These are phyloP conservation scores for Sardinella longiceps DNA, from an alignment of 2,797 vertebrate genomes.

Conservation along the genomic window DNA sequence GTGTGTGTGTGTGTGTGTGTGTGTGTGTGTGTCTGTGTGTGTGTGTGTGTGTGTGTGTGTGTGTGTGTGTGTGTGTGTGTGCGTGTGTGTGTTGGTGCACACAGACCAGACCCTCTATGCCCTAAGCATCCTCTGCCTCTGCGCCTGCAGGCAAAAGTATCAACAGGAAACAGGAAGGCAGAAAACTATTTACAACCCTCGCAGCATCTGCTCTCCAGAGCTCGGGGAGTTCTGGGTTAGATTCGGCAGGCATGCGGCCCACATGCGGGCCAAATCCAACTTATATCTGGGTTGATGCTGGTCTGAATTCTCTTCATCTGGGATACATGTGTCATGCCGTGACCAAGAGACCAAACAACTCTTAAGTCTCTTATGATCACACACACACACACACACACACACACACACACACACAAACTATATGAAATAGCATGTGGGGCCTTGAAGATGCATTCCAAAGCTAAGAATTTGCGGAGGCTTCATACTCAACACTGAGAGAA, in stretches of 20 bases:
- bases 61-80: slow-evolving; percentile 13
- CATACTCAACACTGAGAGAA: not conserved
- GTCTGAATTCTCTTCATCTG: not conserved
- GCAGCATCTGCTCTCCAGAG: slow-evolving; percentile 35
- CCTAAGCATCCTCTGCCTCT: not conserved
- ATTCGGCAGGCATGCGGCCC: not conserved
- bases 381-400: not conserved
- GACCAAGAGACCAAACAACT: not conserved
- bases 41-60: slow-evolving; percentile 1
- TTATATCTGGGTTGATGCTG: not conserved
- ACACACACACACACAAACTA: not conserved
- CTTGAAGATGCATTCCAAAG: not conserved
- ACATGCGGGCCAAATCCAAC: not conserved
- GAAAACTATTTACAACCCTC: slow-evolving; percentile 48
- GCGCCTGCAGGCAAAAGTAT: slow-evolving; percentile 36
- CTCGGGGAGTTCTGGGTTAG: not conserved
- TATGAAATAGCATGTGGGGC: not conserved
- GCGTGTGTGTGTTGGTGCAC: not conserved
- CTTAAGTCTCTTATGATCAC: no score
- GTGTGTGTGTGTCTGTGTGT: slow-evolving; percentile 11
- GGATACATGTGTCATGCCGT: not conserved
- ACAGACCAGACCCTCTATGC: not conserved
- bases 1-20: slow-evolving; percentile 36
- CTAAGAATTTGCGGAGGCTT: not conserved
- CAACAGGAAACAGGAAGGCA: slow-evolving; percentile 51